These are phyloP conservation scores for Eretmodus cyanostictus DNA, from an alignment of 2,113 vertebrate species.

Conservation along the genomic window DNA sequence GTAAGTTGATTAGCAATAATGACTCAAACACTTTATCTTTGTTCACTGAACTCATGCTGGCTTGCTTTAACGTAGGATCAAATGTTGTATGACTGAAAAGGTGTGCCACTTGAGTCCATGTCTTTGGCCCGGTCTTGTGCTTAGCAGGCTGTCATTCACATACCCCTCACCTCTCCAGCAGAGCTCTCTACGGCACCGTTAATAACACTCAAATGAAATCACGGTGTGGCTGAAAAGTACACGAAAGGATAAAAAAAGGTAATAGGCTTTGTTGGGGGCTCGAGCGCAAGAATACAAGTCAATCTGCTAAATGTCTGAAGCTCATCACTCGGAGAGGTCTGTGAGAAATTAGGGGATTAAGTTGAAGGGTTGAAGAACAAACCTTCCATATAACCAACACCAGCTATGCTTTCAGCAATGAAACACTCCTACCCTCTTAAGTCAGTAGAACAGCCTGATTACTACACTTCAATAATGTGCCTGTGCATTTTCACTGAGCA, in stretches of 20 bases:
- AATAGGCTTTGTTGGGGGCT: slow-evolving; percentile 31
- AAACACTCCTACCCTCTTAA: background rate
- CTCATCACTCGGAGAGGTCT: slow-evolving; percentile 47
- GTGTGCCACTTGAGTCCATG: background rate
- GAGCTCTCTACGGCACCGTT: background rate
- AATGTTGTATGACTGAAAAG: background rate
- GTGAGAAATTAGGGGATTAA: slow-evolving; percentile 50
- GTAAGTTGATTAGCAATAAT: background rate
- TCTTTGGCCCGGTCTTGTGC: background rate
- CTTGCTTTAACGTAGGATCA: background rate
- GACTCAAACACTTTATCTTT: background rate
- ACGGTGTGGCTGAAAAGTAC: background rate
- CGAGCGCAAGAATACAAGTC: slow-evolving; percentile 16
- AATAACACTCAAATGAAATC: background rate
- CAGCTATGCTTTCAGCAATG: background rate
- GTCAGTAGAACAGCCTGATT: background rate
- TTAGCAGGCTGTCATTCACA: background rate
- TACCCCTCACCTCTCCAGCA: slow-evolving; percentile 6
- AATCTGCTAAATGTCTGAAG: slow-evolving; percentile 54
- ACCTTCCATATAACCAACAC: background rate
- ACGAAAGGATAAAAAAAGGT: background rate
- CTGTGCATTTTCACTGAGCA: background rate
- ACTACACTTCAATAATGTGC: background rate
- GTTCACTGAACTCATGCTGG: background rate
- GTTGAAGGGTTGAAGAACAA: background rate